Percentiles rank a stretch among this genome's conserved stretches.
phyloP scores from a whole-genome alignment of 30 jellyfish, hydroid and myxozoan genomes.

The Chrysaora quinquecirrha region DNA sequence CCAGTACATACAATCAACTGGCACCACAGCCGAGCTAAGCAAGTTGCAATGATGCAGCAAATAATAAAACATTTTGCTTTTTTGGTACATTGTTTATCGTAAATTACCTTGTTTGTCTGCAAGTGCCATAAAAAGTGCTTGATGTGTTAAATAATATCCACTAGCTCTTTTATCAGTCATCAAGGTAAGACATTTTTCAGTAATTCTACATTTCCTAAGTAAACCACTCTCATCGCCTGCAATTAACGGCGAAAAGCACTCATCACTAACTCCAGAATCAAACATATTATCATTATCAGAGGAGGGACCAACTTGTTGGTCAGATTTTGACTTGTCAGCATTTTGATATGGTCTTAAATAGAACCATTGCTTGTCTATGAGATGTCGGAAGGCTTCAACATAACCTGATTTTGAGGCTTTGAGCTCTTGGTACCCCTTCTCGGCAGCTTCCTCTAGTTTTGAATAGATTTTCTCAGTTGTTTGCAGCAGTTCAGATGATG shows the following conservation, averaged over 20 bases:
- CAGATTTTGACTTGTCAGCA: background rate
- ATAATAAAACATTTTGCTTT: no score
- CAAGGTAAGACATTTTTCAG: slow-evolving; percentile 11
- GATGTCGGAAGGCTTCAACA: background rate
- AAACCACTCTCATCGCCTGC: background rate
- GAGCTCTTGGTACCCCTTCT: background rate
- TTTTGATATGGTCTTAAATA: background rate
- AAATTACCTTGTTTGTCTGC: slow-evolving; percentile 25
- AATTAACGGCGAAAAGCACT: background rate
- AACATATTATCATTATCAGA: background rate
- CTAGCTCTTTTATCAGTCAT: slow-evolving; percentile 1
- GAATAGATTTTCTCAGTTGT: background rate
- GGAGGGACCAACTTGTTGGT: background rate
- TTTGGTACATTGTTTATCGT: no score
- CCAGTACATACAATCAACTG: no score
- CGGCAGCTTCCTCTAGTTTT: background rate
- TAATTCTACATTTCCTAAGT: background rate
- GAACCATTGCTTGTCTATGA: background rate
- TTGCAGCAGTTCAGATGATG: background rate
- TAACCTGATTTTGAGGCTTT: background rate
- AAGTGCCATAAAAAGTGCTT: slow-evolving; percentile 23
- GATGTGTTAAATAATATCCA: slow-evolving; percentile 31
- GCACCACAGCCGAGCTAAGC: no score
- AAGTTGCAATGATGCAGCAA: no score
- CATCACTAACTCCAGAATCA: background rate